Conservation (phyloP, 2,113 vertebrate genomes). For the Hemicordylus capensis region DNA sequence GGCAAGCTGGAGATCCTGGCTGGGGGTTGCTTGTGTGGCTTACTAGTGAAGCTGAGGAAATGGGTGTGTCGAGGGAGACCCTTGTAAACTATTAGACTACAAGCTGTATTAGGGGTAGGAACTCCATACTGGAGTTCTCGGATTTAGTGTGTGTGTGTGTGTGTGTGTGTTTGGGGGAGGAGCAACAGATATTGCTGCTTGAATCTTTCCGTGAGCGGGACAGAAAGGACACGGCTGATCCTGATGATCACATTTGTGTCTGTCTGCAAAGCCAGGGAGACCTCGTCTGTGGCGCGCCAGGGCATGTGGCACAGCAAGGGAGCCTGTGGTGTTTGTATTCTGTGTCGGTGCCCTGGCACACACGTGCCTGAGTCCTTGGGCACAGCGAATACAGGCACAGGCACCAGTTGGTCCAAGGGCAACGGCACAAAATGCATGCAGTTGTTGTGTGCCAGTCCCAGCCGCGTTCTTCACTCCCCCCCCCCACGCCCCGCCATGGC, state of each 20-base stretch:
- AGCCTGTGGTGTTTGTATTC: too few relatives aligned
- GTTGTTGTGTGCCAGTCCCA: neutral
- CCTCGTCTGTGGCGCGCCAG: neutral
- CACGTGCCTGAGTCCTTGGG: neutral
- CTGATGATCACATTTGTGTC: too few relatives aligned
- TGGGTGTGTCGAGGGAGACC: neutral
- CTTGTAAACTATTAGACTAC: neutral
- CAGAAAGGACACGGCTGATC: neutral
- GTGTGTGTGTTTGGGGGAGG: neutral
- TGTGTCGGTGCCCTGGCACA: neutral
- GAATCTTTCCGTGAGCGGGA: neutral
- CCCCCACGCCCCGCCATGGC: neutral
- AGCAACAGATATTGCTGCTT: neutral
- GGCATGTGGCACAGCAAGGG: neutral
- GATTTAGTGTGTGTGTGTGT: too few relatives aligned
- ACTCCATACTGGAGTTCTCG: neutral
- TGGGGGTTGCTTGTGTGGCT: neutral
- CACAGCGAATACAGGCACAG: accelerated
- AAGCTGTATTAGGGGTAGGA: neutral
- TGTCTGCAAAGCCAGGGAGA: neutral
- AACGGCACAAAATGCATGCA: neutral
- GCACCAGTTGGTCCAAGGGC: too few relatives aligned
- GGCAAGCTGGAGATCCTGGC: neutral
- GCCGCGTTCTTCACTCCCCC: neutral
- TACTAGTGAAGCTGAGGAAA: neutral